Base-by-base conservation (phyloP, 2,113 vertebrate species). In the Alces alces region DNA sequence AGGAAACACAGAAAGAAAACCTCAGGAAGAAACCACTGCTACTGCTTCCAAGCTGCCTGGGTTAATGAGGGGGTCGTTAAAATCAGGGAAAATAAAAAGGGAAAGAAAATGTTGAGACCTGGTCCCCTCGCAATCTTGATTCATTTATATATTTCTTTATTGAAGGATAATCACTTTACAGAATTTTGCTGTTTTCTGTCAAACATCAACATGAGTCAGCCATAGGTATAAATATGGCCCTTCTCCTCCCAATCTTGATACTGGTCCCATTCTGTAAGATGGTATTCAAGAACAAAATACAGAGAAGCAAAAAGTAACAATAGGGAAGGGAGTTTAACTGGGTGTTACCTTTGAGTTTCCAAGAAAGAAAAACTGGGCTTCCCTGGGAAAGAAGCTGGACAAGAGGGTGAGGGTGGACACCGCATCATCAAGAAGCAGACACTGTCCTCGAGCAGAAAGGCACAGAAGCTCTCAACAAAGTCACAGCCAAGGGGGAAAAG, bases 21-120 rank as follows among this genome's bases (percentile, higher is more conserved):
- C 47, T 6, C 3, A 47, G 27, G 43, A 57, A 19, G 0, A 6
- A 3, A 30, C 47, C 93, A 73, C 57, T 84, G 94, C 33, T 70
- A 95, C 55, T 21, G 64, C 57, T 84, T 96, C 96, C 96, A 95
- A 83, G 58, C 54, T 78, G 61, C 76, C 86, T 21, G 30, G 60
- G 52, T 93, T 85, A 54, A 70, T 33, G 33, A 91, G 39, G 45
- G 43, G 86, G 11, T 92, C 80, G 45, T 96, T 83, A 94, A 86
- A 91, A 85, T 88, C 85, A 97, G 80, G 52, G 39, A 66, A 47
- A 54, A 91, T 16, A 95, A 60, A 93, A 86, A 30, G 19, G 30
- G 23, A 39, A n/a, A 50, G 36, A 78, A n/a, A 80, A 55, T 50
- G 58, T 47, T 55, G 83, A 73, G 86, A 0, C 0, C 45, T 25